Evolutionary conservation across 2,888 invertebrate genomes (phyloP), one percentile per base, ranked within the genome.

Genomic region (Pemphredon lugubris): DNA sequence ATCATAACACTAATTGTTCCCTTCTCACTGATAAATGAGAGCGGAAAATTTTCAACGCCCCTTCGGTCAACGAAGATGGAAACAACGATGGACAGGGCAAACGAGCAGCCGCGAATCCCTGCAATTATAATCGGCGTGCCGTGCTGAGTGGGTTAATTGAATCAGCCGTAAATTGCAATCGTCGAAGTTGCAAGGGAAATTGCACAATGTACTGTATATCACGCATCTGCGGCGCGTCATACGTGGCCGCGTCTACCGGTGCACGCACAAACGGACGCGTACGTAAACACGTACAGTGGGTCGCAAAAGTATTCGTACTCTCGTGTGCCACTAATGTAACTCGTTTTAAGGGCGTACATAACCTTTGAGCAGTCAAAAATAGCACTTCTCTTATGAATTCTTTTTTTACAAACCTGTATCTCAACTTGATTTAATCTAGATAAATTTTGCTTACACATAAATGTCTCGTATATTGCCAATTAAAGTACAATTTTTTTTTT

Each of bases 41-140:
- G 32, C 11, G 34, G 9, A 16, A 34, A 20, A n/a, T 30, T 6
- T 30, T 30, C 6, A 30, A 9, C 30, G 7, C 30, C 6, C 30
- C 30, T 45, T 32, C 14, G 16, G 6, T 6, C 23, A 34, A 53
- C 26, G 42, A 42, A 42, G 67, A 50, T 44, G 54, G 44, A 55
- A 66, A 54, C 37, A 23, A 3, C 51, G 20, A 21, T 32, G 14
- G 11, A 6, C 26, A 20, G 4, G 13, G 23, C 23, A 34, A 42
- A 40, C 47, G 42, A 16, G 39, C 51, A 13, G 37, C 50, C 67
- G 58, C 65, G 69, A 76, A 77, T 76, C 67, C 71, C 13, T 50
- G 61, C 76, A 76, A 77, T 80, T 79, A 78, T 76, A 75, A 79
- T 71, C 71, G 75, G 53, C 53, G 66, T 63, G 55, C 48, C 39